These are phyloP conservation scores for Drosophila anomalata DNA, from an alignment of 2,888 invertebrate genomes.

Conservation along the genomic window DNA sequence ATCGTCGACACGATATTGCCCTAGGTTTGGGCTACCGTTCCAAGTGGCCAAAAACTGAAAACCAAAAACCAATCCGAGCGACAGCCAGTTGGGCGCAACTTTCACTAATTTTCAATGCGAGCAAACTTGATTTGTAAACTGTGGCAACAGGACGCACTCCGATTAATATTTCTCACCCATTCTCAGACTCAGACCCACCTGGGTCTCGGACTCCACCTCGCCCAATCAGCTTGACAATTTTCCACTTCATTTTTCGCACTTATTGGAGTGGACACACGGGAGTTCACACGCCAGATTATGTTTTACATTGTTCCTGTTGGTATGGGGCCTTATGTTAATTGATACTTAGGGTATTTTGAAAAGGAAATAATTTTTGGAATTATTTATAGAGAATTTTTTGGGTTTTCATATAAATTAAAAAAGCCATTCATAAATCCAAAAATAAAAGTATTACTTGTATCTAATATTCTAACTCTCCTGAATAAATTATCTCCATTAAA, in stretches of 20 bases:
- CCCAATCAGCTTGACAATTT: conserved; percentile 26
- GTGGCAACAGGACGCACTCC: conserved; percentile 64
- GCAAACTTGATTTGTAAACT: conserved; percentile 53
- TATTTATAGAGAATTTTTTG: too few relatives aligned
- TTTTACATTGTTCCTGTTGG: conserved; percentile 57
- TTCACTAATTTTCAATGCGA: conserved; percentile 63
- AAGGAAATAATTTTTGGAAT: background rate
- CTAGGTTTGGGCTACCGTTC: conserved; percentile 72
- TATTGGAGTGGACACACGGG: conserved; percentile 50
- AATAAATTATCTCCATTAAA: too few relatives aligned
- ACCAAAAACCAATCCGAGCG: conserved; percentile 6
- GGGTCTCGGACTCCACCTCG: conserved; percentile 2
- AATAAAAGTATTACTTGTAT: too few relatives aligned
- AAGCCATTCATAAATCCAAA: too few relatives aligned
- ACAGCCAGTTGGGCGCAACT: conserved; percentile 56
- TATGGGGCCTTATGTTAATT: background rate
- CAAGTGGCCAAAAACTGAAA: conserved; percentile 9
- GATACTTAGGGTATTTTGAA: conserved; percentile 5
- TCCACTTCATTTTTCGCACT: conserved; percentile 47
- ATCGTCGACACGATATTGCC: conserved; percentile 79
- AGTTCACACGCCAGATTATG: background rate
- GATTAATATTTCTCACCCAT: conserved; percentile 52
- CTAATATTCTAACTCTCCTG: too few relatives aligned
- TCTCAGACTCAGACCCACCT: conserved; percentile 30
- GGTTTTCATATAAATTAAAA: too few relatives aligned